These are phyloP conservation scores for Ophion ventricosus DNA, from an alignment of 2,888 invertebrate species.

Conservation along the genomic window DNA sequence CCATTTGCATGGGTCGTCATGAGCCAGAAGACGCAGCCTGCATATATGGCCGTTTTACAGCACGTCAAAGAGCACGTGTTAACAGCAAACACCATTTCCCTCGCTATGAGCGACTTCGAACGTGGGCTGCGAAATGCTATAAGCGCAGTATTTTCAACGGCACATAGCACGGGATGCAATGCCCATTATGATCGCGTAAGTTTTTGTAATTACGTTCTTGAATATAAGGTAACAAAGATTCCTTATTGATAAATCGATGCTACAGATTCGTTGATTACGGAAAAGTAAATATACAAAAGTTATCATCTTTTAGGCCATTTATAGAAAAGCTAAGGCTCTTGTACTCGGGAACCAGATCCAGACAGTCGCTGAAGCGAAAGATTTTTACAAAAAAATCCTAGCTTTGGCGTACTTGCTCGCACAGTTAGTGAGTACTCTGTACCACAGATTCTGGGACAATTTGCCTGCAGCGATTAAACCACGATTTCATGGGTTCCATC, in stretches of 20 bases:
- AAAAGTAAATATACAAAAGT: neutral
- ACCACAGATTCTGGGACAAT: neutral
- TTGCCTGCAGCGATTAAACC: neutral
- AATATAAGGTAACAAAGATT: neutral
- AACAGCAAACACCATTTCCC: neutral
- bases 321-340: conserved; percentile 22
- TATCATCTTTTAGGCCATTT: conserved; percentile 2
- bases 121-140: conserved; percentile 40
- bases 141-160: conserved; percentile 8
- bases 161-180: conserved; percentile 41
- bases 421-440: neutral
- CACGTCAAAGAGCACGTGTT: neutral
- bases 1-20: conserved; percentile 34
- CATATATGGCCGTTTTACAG: conserved; percentile 17
- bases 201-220: neutral
- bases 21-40: conserved; percentile 24
- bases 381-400: conserved; percentile 8
- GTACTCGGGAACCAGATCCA: neutral
- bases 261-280: neutral
- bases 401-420: conserved; percentile 20
- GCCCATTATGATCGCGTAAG: conserved; percentile 35
- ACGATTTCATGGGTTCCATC: neutral
- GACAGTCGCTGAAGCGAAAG: neutral
- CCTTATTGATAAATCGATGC: neutral
- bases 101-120: conserved; percentile 46